phyloP scores from a whole-genome alignment of 1,140 invertebrate genomes.

The Coptotermes formosanus region DNA sequence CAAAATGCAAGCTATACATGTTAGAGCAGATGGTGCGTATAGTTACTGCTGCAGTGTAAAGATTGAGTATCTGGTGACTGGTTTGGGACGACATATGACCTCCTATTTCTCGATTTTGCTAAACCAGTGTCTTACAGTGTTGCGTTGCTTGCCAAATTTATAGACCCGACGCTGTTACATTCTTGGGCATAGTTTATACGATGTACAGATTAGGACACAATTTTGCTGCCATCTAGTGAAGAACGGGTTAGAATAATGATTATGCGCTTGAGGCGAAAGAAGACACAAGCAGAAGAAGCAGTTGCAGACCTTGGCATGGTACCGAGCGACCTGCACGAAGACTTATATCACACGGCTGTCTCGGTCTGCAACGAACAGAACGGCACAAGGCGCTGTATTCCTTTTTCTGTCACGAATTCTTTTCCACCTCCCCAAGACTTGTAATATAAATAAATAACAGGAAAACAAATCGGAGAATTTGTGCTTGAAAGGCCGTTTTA shows the following conservation, averaged over 20 bases:
- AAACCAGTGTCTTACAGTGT: too few species aligned
- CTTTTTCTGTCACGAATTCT: too few species aligned
- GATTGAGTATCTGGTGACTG: too few species aligned
- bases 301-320: background rate
- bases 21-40: too few species aligned
- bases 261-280: background rate
- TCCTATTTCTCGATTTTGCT: too few species aligned
- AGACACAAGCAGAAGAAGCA: background rate
- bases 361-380: background rate
- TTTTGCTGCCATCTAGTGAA: background rate
- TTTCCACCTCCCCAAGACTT: background rate
- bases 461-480: background rate
- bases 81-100: too few species aligned
- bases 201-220: too few species aligned
- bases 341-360: background rate
- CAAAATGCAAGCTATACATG: too few species aligned
- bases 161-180: too few species aligned
- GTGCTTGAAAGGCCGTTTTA: background rate
- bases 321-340: background rate
- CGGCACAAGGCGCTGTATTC: background rate
- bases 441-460: constrained; percentile 10
- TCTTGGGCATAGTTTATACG: too few species aligned
- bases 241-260: background rate
- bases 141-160: too few species aligned
- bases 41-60: too few species aligned